Evolutionary conservation across 2,113 vertebrate species (phyloP).

Genomic region (Danionella cerebrum): DNA sequence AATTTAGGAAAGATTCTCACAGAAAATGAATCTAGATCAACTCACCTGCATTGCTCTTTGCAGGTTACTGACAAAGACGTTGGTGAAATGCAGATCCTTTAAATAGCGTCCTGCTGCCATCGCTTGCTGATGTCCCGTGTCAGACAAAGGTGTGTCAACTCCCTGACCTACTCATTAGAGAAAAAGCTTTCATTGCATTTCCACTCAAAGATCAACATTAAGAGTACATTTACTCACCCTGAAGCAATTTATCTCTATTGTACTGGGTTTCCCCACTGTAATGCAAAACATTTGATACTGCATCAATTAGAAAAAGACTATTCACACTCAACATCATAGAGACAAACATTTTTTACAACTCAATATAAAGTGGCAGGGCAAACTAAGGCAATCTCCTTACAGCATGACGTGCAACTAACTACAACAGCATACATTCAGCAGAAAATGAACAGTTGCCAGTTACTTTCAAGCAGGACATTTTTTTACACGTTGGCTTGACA

Average conservation of each 20-base stretch:
- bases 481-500: no score
- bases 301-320: background rate
- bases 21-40: background rate
- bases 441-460: no score
- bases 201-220: background rate
- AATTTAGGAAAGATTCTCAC: no score
- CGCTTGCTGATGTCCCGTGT: conserved; percentile 75
- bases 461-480: no score
- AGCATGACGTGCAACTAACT: no score
- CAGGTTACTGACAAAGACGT: conserved; percentile 81
- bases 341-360: no score
- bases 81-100: conserved; percentile 71
- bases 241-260: conserved; percentile 88
- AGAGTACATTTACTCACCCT: conserved; percentile 65
- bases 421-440: no score
- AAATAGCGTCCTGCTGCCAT: conserved; percentile 78
- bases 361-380: no score
- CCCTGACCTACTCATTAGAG: conserved; percentile 75
- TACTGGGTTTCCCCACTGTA: conserved; percentile 85
- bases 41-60: conserved; percentile 79
- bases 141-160: conserved; percentile 78
- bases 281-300: conserved; percentile 9
- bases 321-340: background rate
- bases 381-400: no score
- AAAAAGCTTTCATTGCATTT: background rate